Percentiles rank a stretch among this genome's conserved stretches.
These are phyloP conservation scores for Neotoxoptera formosana DNA, from an alignment of 1,140 invertebrate species.

Conservation along the genomic window DNA sequence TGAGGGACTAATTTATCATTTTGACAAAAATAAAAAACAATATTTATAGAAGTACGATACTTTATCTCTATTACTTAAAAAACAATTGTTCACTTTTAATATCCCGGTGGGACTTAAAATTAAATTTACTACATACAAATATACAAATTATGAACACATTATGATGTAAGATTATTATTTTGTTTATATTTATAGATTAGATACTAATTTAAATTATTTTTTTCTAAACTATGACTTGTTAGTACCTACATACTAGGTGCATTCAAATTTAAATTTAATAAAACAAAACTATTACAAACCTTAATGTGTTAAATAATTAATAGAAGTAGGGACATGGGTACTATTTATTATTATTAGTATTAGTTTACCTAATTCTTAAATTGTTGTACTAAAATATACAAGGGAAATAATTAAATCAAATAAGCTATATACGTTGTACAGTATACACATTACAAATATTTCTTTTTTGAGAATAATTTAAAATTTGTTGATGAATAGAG, in stretches of 20 bases:
- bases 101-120: background rate
- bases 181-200: background rate
- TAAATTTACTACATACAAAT: background rate
- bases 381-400: too few species aligned
- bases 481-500: too few species aligned
- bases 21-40: background rate
- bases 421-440: too few species aligned
- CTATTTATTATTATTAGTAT: too few species aligned
- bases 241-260: background rate
- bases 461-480: too few species aligned
- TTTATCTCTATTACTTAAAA: background rate
- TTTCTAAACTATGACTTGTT: too few species aligned
- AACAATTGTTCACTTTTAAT: background rate
- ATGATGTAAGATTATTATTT: background rate
- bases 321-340: background rate
- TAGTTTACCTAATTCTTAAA: too few species aligned
- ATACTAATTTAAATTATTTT: background rate
- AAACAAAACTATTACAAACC: background rate
- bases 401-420: too few species aligned
- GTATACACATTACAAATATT: too few species aligned
- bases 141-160: background rate
- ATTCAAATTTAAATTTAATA: background rate
- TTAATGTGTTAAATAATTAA: background rate
- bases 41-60: background rate
- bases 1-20: background rate